Conservation (phyloP, 2,797 vertebrate species). For the Diglossa cyanea region DNA sequence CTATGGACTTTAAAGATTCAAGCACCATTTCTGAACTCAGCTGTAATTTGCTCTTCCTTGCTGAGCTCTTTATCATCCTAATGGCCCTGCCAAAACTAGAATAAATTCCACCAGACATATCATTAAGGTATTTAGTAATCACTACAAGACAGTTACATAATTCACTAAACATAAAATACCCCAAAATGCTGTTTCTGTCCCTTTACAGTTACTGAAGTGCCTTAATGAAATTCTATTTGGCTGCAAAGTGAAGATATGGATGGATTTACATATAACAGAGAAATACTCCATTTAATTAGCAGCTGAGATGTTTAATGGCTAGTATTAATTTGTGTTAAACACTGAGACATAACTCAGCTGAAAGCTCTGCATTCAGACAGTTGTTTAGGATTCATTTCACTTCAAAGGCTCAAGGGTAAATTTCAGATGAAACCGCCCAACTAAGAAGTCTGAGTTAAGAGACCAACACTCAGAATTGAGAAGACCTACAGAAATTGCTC, state of each 20-base stretch:
- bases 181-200: not conserved
- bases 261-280: not conserved
- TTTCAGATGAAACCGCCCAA: not conserved
- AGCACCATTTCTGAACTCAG: not conserved
- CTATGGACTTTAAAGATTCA: not conserved
- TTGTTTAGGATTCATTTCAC: not conserved
- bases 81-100: slow-evolving; percentile 4
- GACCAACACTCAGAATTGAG: not conserved
- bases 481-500: not conserved
- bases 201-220: not conserved
- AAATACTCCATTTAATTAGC: slow-evolving; percentile 14
- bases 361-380: not conserved
- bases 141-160: not conserved
- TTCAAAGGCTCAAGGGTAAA: not conserved
- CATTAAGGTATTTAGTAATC: slow-evolving; percentile 28
- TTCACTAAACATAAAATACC: not conserved
- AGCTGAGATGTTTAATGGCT: not conserved
- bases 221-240: not conserved
- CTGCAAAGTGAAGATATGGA: not conserved
- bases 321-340: not conserved
- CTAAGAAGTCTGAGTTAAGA: not conserved
- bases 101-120: not conserved
- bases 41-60: slow-evolving; percentile 7
- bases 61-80: not conserved
- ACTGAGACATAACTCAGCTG: not conserved